Base-by-base conservation (phyloP, 2,888 invertebrate genomes). In the Limnephilus lunatus region DNA sequence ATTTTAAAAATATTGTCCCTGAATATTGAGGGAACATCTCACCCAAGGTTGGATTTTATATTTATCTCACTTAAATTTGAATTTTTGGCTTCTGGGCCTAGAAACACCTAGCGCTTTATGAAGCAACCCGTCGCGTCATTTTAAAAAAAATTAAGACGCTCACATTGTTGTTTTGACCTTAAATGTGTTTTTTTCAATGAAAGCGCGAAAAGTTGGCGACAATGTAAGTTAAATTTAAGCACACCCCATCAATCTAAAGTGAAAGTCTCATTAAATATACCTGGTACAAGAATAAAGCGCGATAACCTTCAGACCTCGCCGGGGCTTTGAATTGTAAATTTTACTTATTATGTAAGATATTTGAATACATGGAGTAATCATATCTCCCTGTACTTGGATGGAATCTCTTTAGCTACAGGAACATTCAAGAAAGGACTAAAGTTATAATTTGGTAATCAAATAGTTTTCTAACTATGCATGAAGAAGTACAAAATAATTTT, bases 311-410 rank as follows among this genome's bases (percentile, higher is more conserved):
- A 68, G 68, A 25, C 68, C 25, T 11, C 83, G 35, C 83, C 19
- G 25, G 25, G 25, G 19, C 25, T 32, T 83, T 83, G 83, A 83
- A 83, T 83, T 83, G 35, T 35, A 35, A 83, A 83, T 83, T 25
- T 32, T 35, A 19, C 25, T 83, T 39, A 83, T 35, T 83, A 35
- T 25, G 35, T 7, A 83, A 83, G 83, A 83, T 39, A 83, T 83
- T 83, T 83, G 83, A 83, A 83, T 83, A 35, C 25, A 83, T 83
- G 7, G 25, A 2, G 83, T 83, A 83, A 83, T 83, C 83, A 35
- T 83, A 83, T 83, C 12, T 83, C 25, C 32, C 25, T 68, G 9
- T 25, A 19, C 68, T 25, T 68, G 68, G 25, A 68, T 25, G 19
- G 68, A 68, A 25, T 68, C 68, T 68, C 5, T 5, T 68, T 68